Base-by-base conservation (phyloP, 2,113 vertebrate genomes). In the Pedetes capensis region DNA sequence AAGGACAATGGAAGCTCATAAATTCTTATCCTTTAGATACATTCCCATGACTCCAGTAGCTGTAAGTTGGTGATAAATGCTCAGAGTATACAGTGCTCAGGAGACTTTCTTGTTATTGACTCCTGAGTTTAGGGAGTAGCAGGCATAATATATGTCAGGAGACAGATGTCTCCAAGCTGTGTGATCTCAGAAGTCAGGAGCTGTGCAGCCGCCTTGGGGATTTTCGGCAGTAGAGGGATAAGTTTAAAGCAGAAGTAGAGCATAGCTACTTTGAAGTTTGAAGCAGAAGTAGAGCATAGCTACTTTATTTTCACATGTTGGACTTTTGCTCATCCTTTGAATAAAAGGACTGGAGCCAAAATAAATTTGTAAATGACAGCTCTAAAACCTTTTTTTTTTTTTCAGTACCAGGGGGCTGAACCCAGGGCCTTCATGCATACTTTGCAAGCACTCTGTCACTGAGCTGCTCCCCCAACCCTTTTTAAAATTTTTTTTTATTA, bases 271-370 rank as follows among this genome's bases (percentile, higher is more conserved):
- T 66, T 57, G 13, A n/a, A n/a, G n/a, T n/a, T n/a, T n/a, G n/a
- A n/a, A n/a, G n/a, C n/a, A n/a, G n/a, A n/a, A n/a, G 44, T 32
- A 7, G 72, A 34, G 44, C 42, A 75, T 9, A 51, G 47, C 29
- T 51, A 7, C 44, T 53, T 78, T 72, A 89, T 7, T 87, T 95
- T 82, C 51, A 51, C 55, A 68, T 8, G 25, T 55, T 64, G 20
- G 61, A 80, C 37, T 89, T 81, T 34, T 55, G 42, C 22, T 82
- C 64, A 71, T 47, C 42, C n/a, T 94, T 53, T 49, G 64, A 83
- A 87, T 76, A 83, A 80, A 95, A 29, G n/a, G 55, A 47, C 37
- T 57, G 34, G 34, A 63, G 29, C 76, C 87, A 90, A 94, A 72
- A n/a, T 74, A 68, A 90, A 11, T 57, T 63, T 75, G 82, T 64